These are phyloP conservation scores for Ptychoptera albimana DNA, from an alignment of 2,888 invertebrate genomes.

Conservation along the genomic window DNA sequence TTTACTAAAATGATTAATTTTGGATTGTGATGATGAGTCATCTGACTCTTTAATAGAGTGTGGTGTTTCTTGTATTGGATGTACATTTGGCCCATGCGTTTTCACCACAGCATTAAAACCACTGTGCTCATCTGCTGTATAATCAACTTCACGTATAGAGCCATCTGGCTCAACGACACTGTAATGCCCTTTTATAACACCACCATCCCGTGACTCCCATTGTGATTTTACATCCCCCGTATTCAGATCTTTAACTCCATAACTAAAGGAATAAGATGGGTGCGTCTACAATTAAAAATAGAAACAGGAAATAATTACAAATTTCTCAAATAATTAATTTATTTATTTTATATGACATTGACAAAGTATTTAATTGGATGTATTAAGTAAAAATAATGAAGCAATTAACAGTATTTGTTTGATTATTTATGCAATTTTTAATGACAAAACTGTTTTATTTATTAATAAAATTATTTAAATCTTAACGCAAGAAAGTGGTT, in stretches of 20 bases:
- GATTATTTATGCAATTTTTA: no score
- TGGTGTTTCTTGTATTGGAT: slow-evolving; percentile 25
- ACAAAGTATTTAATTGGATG: neutral
- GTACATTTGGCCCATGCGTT: slow-evolving; percentile 29
- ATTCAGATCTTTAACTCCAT: slow-evolving; percentile 39
- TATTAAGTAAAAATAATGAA: neutral
- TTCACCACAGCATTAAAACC: slow-evolving; percentile 40
- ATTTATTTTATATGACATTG: no score
- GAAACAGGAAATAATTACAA: neutral
- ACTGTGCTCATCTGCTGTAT: slow-evolving; percentile 36
- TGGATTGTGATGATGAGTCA: slow-evolving; percentile 25
- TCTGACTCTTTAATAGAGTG: slow-evolving; percentile 16
- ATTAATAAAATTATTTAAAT: no score
- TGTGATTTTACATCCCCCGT: slow-evolving; percentile 41
- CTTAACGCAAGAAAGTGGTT: no score
- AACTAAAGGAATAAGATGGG: slow-evolving; percentile 39
- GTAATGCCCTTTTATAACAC: slow-evolving; percentile 38
- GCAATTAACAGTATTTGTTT: no score
- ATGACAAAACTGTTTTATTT: no score
- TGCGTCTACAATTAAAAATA: slow-evolving; percentile 25
- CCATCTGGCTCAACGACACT: slow-evolving; percentile 53
- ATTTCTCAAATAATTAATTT: no score
- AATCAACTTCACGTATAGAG: slow-evolving; percentile 37
- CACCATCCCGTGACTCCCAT: slow-evolving; percentile 39
- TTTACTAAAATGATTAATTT: slow-evolving; percentile 30